Percentiles rank a stretch among this genome's conserved stretches.
Evolutionary conservation across 1,140 invertebrate genomes (phyloP).

Genomic region (Cydia strobilella): DNA sequence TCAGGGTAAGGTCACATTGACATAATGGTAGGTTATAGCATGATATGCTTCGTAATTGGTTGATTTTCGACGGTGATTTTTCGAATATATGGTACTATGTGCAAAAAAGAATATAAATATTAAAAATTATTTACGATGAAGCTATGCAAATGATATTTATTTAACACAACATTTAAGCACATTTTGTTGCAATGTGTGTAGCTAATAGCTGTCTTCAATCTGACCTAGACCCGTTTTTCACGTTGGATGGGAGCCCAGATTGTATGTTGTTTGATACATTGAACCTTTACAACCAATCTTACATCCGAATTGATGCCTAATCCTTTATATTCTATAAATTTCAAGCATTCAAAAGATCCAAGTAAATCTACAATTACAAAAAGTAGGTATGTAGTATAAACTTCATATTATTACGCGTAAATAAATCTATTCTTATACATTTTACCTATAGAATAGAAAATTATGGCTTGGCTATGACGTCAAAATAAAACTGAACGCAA

Average conservation of each 20-base stretch:
- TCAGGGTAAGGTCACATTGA: conserved; percentile 38
- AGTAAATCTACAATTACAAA: not conserved
- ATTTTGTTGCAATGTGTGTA: conserved; percentile 24
- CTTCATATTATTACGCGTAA: not conserved
- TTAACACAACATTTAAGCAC: not conserved
- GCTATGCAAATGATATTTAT: not conserved
- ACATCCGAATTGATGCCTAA: conserved; percentile 19
- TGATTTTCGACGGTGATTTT: not conserved
- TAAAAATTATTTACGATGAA: not conserved
- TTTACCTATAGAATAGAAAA: not conserved
- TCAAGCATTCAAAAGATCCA: no score
- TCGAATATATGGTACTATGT: not conserved
- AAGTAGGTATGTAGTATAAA: not conserved
- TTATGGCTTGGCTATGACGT: not conserved
- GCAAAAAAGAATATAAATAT: not conserved
- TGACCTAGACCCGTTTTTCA: conserved; percentile 64
- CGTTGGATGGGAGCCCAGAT: conserved; percentile 60
- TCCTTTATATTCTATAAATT: not conserved
- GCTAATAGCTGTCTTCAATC: conserved; percentile 34
- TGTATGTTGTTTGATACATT: conserved; percentile 44
- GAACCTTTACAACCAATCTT: conserved; percentile 38
- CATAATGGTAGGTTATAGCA: conserved; percentile 35
- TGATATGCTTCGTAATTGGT: conserved; percentile 19
- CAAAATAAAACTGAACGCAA: not conserved
- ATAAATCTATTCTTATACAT: not conserved